Conservation (phyloP, 2,797 vertebrate genomes). For the Myioborus melanocephalus region DNA sequence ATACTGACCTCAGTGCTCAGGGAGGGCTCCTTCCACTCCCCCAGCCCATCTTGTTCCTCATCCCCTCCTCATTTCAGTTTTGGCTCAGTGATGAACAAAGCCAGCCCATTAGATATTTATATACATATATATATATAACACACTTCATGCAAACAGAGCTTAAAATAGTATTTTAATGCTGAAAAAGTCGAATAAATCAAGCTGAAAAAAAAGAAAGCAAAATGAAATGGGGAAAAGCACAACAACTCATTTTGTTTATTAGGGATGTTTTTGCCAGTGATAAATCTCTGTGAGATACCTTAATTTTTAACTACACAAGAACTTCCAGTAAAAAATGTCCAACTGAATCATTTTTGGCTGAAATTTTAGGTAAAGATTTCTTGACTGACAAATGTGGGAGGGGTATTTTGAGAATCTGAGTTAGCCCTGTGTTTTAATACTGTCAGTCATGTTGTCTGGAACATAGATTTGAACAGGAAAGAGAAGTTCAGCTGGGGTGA, state of each 20-base stretch:
- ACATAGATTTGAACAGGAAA: background rate
- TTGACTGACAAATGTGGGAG: background rate
- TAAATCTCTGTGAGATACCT: background rate
- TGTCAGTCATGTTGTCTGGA: background rate
- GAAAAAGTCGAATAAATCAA: background rate
- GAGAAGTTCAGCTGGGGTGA: background rate
- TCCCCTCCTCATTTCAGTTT: background rate
- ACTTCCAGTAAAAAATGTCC: background rate
- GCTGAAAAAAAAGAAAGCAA: background rate
- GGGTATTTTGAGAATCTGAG: background rate
- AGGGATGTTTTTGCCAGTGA: background rate
- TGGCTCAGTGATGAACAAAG: background rate
- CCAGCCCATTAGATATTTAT: background rate
- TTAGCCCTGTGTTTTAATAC: background rate
- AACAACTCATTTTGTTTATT: background rate
- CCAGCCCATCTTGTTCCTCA: background rate
- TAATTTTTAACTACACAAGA: background rate
- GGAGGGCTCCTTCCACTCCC: background rate
- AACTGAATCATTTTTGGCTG: background rate
- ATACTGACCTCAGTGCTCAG: background rate
- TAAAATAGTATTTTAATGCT: background rate
- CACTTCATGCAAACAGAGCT: background rate
- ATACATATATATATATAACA: background rate
- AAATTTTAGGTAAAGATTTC: background rate
- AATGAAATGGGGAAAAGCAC: background rate